Evolutionary conservation across 2,888 invertebrate genomes (phyloP).

Genomic region (Automeris io): DNA sequence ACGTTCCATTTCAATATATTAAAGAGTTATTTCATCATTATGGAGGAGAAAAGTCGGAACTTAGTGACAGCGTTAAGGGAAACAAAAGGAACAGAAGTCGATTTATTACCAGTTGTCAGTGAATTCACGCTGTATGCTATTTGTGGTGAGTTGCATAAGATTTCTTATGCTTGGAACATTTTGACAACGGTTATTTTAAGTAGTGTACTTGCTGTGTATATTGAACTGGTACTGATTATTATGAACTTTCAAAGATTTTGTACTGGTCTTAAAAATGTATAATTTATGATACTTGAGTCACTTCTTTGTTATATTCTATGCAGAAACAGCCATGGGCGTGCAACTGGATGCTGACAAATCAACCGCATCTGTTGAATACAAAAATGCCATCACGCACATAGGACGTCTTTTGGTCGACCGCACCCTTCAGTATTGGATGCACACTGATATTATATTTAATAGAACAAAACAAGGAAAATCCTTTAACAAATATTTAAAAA

Average conservation of each 20-base stretch:
- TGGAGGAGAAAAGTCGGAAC: slow-evolving; percentile 35
- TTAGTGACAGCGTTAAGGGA: slow-evolving; percentile 33
- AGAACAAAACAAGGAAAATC: slow-evolving; percentile 20
- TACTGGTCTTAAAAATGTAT: no score
- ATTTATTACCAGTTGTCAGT: slow-evolving; percentile 75
- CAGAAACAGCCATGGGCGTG: slow-evolving; percentile 79
- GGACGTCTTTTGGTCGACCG: slow-evolving; percentile 27
- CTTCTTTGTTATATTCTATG: background rate
- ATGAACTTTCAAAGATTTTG: no score
- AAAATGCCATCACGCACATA: slow-evolving; percentile 4
- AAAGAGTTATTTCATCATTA: slow-evolving; percentile 41
- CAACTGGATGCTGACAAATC: slow-evolving; percentile 54
- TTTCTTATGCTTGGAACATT: no score
- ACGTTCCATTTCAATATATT: slow-evolving; percentile 80
- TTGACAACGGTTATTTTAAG: no score
- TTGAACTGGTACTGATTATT: no score
- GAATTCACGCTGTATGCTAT: slow-evolving; percentile 78
- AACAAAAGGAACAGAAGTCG: slow-evolving; percentile 18
- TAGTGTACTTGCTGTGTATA: no score
- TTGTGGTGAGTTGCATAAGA: slow-evolving; percentile 79
- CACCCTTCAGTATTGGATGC: slow-evolving; percentile 73
- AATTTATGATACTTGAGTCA: no score
- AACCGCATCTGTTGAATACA: slow-evolving; percentile 50
- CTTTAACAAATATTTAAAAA: background rate
- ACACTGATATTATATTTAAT: slow-evolving; percentile 66